A percentile compares a stretch with the other conserved stretches of the same genome.
phyloP scores from a whole-genome alignment of 1,140 invertebrate genomes.

The Camponotus pennsylvanicus region DNA sequence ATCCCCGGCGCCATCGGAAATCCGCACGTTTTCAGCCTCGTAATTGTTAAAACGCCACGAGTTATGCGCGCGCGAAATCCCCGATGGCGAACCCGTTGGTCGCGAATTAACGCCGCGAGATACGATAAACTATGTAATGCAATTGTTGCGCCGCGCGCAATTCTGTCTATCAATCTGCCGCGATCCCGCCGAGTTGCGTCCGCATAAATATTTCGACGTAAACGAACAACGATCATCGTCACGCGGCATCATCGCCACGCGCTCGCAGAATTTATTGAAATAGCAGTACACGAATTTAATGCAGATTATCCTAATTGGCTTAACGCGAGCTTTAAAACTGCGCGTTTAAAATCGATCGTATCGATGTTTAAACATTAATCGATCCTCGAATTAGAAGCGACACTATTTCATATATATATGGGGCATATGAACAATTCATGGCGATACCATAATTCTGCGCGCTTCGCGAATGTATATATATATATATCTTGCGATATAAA shows the following conservation, averaged over 20 bases:
- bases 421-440: neutral
- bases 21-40: constrained; percentile 4
- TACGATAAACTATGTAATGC: constrained; percentile 47
- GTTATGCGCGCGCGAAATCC: constrained; percentile 41
- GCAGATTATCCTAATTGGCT: constrained; percentile 36
- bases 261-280: constrained; percentile 8
- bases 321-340: neutral
- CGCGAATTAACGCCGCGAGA: constrained; percentile 40
- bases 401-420: neutral
- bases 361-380: constrained; percentile 18
- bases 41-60: constrained; percentile 39
- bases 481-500: neutral
- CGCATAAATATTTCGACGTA: constrained; percentile 4
- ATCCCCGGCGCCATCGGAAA: constrained; percentile 13
- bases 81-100: neutral
- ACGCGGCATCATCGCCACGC: neutral
- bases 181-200: constrained; percentile 14
- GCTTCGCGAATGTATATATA: neutral
- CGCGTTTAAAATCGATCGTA: neutral
- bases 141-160: constrained; percentile 19
- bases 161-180: constrained; percentile 30
- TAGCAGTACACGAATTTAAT: neutral
- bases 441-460: neutral
- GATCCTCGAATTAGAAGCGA: neutral
- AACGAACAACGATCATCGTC: neutral